Evolutionary conservation across 2,113 vertebrate species (phyloP).

Genomic region (Caranx ignobilis): DNA sequence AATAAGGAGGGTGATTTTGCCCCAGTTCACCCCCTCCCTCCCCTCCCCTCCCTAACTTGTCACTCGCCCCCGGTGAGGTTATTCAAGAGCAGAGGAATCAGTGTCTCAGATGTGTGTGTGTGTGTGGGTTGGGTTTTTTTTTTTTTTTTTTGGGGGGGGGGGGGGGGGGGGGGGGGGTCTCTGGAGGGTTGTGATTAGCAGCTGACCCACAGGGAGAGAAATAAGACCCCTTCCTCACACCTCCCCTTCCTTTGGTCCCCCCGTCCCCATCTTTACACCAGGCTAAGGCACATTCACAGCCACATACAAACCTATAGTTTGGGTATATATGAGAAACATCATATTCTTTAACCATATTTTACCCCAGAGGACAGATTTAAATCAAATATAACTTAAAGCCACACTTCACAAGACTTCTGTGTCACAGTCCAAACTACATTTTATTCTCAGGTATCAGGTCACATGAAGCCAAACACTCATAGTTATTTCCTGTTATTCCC

Average conservation of each 20-base stretch:
- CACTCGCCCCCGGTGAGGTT: constrained; percentile 97
- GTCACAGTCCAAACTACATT: too few relatives aligned
- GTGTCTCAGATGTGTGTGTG: constrained; percentile 71
- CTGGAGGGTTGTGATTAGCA: constrained; percentile 98
- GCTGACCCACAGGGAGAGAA: constrained; percentile 97
- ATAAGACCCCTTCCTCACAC: constrained; percentile 54
- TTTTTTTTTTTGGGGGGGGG: constrained; percentile 6
- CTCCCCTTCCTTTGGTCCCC: constrained; percentile 76
- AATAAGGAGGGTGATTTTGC: constrained; percentile 94
- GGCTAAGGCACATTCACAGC: constrained; percentile 26
- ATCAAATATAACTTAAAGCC: background rate
- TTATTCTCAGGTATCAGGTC: background rate
- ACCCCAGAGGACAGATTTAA: too few relatives aligned
- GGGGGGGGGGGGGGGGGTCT: constrained; percentile 77
- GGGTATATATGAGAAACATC: background rate
- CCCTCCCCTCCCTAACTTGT: constrained; percentile 26
- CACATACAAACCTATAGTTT: background rate
- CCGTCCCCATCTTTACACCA: constrained; percentile 26
- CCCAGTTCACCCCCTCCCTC: constrained; percentile 20
- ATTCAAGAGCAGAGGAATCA: constrained; percentile 96
- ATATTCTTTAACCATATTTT: background rate
- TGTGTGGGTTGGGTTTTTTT: constrained; percentile 19
- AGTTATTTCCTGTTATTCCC: background rate
- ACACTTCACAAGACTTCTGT: too few relatives aligned
- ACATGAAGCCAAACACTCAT: background rate